These are phyloP conservation scores for Diuraphis noxia DNA, from an alignment of 1,140 invertebrate genomes.

Conservation along the genomic window DNA sequence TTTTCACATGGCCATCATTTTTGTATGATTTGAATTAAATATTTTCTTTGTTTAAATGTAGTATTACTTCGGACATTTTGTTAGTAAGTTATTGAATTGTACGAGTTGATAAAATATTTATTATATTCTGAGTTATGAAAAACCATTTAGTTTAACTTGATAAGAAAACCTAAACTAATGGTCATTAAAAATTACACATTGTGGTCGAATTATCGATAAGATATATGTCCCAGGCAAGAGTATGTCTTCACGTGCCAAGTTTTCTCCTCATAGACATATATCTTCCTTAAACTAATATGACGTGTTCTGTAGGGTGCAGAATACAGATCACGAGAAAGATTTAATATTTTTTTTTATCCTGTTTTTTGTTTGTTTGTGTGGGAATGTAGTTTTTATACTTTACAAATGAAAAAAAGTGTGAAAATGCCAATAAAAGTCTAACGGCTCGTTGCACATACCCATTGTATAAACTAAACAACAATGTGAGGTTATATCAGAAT, in stretches of 20 bases:
- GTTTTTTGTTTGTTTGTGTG: conserved; percentile 6
- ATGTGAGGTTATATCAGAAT: neutral
- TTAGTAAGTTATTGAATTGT: neutral
- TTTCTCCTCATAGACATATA: neutral
- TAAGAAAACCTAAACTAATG: neutral
- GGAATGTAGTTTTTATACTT: neutral
- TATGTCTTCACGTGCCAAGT: conserved; percentile 8
- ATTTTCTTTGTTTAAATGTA: neutral
- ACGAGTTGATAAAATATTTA: neutral
- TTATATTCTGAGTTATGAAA: neutral
- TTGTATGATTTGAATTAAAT: neutral
- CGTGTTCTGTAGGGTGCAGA: neutral
- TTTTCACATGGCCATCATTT: neutral
- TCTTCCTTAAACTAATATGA: conserved; percentile 31
- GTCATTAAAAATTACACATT: conserved; percentile 4
- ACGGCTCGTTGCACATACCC: neutral
- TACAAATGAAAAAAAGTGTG: neutral
- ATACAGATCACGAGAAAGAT: neutral
- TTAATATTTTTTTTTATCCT: conserved; percentile 19
- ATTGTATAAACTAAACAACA: neutral
- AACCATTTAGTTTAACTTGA: neutral
- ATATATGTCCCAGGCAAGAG: neutral
- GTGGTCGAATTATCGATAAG: conserved; percentile 32
- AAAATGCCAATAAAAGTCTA: conserved; percentile 22
- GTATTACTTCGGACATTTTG: neutral